Conservation (phyloP, 2,113 vertebrate species). For the Isichthys henryi region DNA sequence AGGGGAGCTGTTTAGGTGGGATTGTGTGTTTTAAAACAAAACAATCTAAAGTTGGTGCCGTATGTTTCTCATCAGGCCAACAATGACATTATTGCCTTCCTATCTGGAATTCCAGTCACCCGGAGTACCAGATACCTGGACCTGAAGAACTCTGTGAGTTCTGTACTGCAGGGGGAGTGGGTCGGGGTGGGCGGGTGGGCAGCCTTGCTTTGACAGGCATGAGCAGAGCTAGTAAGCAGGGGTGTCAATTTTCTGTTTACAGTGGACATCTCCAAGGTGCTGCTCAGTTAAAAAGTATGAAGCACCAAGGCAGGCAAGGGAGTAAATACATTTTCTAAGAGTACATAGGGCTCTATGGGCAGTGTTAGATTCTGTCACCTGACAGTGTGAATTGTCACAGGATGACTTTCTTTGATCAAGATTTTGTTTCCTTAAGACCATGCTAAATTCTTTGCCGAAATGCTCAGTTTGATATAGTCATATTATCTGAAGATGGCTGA, state of each 20-base stretch:
- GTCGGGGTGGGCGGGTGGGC: neutral
- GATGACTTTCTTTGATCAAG: neutral
- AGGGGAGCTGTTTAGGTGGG: neutral
- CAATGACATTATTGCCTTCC: conserved; percentile 94
- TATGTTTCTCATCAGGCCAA: conserved; percentile 55
- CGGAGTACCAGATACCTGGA: conserved; percentile 95
- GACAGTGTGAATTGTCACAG: neutral
- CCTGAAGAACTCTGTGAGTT: conserved; percentile 87
- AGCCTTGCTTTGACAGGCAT: neutral
- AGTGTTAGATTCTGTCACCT: neutral
- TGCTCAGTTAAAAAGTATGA: neutral
- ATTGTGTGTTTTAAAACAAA: neutral
- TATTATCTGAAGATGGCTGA: neutral
- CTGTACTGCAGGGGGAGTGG: neutral
- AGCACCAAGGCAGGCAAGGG: neutral
- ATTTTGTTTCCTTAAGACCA: neutral
- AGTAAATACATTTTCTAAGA: neutral
- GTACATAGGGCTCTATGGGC: neutral
- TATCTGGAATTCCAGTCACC: conserved; percentile 96
- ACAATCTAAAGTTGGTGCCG: neutral
- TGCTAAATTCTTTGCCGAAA: neutral
- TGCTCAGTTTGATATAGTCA: neutral
- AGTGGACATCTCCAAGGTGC: neutral
- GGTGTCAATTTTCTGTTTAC: neutral
- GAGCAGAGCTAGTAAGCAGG: neutral